Percentiles rank a stretch among this genome's conserved stretches.
phyloP scores from a whole-genome alignment of 1,140 invertebrate genomes.

The Protaetia brevitarsis region DNA sequence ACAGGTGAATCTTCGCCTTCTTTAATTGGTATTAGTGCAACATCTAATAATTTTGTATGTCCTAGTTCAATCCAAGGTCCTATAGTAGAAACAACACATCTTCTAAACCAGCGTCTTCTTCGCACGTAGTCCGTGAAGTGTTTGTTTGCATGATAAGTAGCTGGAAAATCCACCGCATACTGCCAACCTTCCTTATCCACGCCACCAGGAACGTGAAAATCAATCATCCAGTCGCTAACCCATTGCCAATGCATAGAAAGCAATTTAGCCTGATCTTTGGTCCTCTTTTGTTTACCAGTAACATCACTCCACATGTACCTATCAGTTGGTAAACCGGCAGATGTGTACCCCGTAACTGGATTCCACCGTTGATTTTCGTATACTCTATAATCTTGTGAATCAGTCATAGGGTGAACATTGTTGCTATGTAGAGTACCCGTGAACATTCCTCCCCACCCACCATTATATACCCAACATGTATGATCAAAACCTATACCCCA shows the following conservation, averaged over 20 bases:
- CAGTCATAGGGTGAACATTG: constrained; percentile 74
- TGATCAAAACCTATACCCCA: constrained; percentile 87
- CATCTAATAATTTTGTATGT: constrained; percentile 76
- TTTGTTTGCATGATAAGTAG: constrained; percentile 79
- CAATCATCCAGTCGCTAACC: constrained; percentile 87
- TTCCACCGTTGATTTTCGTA: constrained; percentile 96
- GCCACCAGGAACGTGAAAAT: constrained; percentile 84
- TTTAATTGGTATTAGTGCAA: constrained; percentile 62
- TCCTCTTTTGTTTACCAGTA: constrained; percentile 75
- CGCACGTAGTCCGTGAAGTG: constrained; percentile 86
- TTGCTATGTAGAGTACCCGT: constrained; percentile 59
- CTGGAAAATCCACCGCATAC: constrained; percentile 88
- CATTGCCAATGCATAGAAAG: constrained; percentile 86
- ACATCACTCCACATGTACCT: constrained; percentile 87
- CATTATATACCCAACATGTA: constrained; percentile 80
- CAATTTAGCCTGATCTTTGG: constrained; percentile 79
- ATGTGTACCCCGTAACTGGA: constrained; percentile 82
- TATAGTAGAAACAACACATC: constrained; percentile 74
- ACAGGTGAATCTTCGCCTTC: constrained; percentile 45
- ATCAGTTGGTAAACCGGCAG: constrained; percentile 81
- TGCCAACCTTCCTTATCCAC: constrained; percentile 91
- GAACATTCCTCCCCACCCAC: constrained; percentile 78
- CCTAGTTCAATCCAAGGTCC: constrained; percentile 86
- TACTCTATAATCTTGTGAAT: constrained; percentile 79
- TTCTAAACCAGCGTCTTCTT: constrained; percentile 75